A percentile compares a stretch with the other conserved stretches of the same genome.
Conservation (phyloP, 2,888 invertebrate genomes). For the Oegoconia quadripuncta region DNA sequence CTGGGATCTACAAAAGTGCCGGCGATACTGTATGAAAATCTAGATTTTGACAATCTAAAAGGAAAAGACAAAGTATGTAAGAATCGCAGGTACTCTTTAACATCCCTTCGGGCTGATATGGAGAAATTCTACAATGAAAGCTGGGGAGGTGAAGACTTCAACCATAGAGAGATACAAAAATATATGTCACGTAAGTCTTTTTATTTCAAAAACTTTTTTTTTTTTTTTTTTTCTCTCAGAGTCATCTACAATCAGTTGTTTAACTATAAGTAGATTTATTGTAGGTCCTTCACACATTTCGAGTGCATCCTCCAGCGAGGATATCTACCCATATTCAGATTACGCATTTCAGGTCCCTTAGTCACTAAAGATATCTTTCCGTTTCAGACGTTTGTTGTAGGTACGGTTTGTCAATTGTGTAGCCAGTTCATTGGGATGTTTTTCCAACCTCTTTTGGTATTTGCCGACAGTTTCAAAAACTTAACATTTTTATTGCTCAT, state of each 20-base stretch:
- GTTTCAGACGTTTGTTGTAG: too few species aligned
- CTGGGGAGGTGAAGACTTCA: conserved; percentile 82
- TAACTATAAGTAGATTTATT: too few species aligned
- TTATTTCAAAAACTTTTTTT: background rate
- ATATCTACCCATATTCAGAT: background rate
- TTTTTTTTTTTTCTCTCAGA: background rate
- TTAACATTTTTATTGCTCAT: too few species aligned
- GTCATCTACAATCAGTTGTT: too few species aligned
- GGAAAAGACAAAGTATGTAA: conserved; percentile 55
- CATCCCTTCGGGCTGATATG: conserved; percentile 74
- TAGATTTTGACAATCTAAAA: conserved; percentile 69
- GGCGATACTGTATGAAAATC: conserved; percentile 60
- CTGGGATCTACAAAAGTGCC: conserved; percentile 68
- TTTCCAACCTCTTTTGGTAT: too few species aligned
- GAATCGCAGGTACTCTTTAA: conserved; percentile 54
- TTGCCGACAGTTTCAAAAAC: too few species aligned
- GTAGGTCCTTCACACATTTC: too few species aligned
- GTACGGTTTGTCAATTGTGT: too few species aligned
- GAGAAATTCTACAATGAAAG: conserved; percentile 82
- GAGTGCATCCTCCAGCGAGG: too few species aligned
- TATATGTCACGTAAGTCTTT: conserved; percentile 82
- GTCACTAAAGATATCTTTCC: too few species aligned
- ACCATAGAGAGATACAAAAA: conserved; percentile 75
- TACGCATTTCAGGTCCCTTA: background rate
- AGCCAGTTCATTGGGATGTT: too few species aligned